Percentiles rank a stretch among this genome's conserved stretches.
These are phyloP conservation scores for Syrmaticus mikado DNA, from an alignment of 2,113 vertebrate genomes.

Conservation along the genomic window DNA sequence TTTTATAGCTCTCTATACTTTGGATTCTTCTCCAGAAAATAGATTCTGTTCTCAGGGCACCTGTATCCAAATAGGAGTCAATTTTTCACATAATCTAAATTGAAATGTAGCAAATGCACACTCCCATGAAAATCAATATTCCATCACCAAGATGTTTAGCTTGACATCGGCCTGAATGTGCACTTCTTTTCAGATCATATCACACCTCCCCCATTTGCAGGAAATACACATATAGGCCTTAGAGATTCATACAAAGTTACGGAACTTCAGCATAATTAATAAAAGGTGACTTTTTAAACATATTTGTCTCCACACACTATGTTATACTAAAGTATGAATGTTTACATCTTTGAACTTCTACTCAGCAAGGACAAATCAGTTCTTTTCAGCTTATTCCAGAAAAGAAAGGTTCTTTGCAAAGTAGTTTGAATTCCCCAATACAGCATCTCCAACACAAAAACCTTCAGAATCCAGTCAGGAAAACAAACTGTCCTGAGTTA, in stretches of 20 bases:
- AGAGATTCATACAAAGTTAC: not conserved
- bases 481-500: not conserved
- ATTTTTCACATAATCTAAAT: not conserved
- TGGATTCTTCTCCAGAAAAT: not conserved
- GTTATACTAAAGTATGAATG: not conserved
- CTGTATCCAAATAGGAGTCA: not conserved
- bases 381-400: not conserved
- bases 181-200: not conserved
- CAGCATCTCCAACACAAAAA: not conserved
- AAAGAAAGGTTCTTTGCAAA: not conserved
- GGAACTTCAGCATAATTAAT: not conserved
- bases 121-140: conserved; percentile 15
- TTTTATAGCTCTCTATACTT: not conserved
- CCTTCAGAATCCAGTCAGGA: not conserved
- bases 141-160: not conserved
- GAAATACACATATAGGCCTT: not conserved
- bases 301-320: not conserved
- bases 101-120: not conserved
- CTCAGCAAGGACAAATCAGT: not conserved
- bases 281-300: not conserved
- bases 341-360: not conserved
- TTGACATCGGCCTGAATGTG: not conserved
- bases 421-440: not conserved
- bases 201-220: accelerated
- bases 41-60: not conserved